These are phyloP conservation scores for Sepiola atlantica DNA, from an alignment of 2,888 invertebrate genomes.

Conservation along the genomic window DNA sequence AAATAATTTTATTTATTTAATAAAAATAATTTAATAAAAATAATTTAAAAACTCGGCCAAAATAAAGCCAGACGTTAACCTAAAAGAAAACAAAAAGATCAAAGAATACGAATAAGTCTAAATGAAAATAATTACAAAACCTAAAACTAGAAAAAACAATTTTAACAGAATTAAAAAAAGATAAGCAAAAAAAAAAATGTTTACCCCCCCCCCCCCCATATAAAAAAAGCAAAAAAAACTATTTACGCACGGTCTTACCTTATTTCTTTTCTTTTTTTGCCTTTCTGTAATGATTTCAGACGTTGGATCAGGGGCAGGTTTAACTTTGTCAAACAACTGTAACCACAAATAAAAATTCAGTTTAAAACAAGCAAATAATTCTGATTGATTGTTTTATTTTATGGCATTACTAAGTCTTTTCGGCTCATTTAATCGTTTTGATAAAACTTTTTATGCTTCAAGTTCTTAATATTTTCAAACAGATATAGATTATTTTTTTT, in stretches of 20 bases:
- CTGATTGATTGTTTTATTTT: neutral
- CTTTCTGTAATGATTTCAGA: neutral
- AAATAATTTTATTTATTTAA: neutral
- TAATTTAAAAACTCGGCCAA: no score
- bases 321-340: neutral
- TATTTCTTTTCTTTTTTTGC: conserved; percentile 9
- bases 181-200: neutral
- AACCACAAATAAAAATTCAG: neutral
- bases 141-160: neutral
- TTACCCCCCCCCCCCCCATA: no score
- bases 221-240: no score
- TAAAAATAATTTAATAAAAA: neutral
- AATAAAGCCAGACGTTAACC: no score
- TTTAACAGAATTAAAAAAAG: neutral
- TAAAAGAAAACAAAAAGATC: no score
- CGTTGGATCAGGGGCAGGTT: conserved; percentile 33
- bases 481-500: neutral
- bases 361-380: neutral
- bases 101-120: neutral
- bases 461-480: neutral
- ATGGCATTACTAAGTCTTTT: neutral
- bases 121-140: neutral
- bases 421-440: neutral
- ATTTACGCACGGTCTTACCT: neutral
- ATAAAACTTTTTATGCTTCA: neutral